Evolutionary conservation across 2,797 vertebrate genomes (phyloP), one percentile per base, ranked within the genome.

Genomic region (Typhlichthys subterraneus): DNA sequence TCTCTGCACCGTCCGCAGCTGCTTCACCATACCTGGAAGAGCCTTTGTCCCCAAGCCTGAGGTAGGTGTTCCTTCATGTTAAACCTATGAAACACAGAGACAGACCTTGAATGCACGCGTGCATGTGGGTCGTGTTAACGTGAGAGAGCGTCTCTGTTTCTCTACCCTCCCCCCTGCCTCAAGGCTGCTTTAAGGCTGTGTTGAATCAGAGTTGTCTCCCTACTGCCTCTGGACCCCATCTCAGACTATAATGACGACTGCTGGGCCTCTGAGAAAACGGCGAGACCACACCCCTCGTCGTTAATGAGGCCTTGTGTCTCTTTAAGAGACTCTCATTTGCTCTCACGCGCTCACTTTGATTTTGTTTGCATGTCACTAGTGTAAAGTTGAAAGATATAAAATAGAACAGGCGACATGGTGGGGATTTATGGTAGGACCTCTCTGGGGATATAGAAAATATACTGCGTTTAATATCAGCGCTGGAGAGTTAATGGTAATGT

Each of bases 31-130:
- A 86, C 95, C 97, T 0, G 97, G 97, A 45, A 83, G 83, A 59
- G 97, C 97, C 51, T 99, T 99, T 47, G 75, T 97, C 73, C 98
- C 98, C 67, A 96, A 96, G 76, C 98, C 98, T 48, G 50, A 96
- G 90, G 97, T 99, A 88, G 92, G 63, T 14, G 42, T 1, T 12
- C 9, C 7, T 23, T 13, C 49, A 12, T 15, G 10, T 15, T 45
- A 23, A 23, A 4, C 10, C n/a, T 14, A 12, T 12, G n/a, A 2
- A 42, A 49, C 56, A n/a, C 55, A 49, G 46, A 17, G n/a, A 14
- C 33, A 31, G 31, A 11, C 10, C 51, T 17, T 8, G 38, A 42
- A 23, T 23, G 2, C 2, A 23, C 23, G 3, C 3, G 3, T 23
- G 23, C 23, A 42, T 42, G 38, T 42, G 38, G 38, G 9, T 7